phyloP scores from a whole-genome alignment of 2,888 invertebrate species.

The Gymnosoma rotundatum region DNA sequence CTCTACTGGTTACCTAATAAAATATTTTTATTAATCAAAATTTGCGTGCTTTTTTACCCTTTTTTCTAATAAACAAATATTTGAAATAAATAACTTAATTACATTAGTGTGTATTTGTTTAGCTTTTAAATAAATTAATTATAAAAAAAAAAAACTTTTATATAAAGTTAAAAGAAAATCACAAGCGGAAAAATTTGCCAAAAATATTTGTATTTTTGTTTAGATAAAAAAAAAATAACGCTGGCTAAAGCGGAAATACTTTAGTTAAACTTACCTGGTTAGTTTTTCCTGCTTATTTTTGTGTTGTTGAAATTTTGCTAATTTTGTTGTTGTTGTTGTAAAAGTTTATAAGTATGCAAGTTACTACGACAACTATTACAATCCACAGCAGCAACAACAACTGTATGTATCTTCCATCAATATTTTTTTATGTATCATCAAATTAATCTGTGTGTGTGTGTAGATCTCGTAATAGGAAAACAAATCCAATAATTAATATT shows the following conservation, averaged over 20 bases:
- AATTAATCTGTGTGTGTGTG: neutral
- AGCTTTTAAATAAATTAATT: conserved; percentile 12
- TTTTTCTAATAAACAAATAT: conserved; percentile 19
- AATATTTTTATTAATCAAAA: conserved; percentile 25
- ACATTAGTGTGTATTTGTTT: conserved; percentile 8
- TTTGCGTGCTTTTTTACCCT: conserved; percentile 62
- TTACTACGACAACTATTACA: conserved; percentile 50
- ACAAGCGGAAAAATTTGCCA: conserved; percentile 53
- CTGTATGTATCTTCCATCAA: no score
- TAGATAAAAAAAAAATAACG: neutral
- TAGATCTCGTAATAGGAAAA: no score
- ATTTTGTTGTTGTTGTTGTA: conserved; percentile 1
- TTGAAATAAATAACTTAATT: conserved; percentile 16
- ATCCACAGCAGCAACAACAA: conserved; percentile 14
- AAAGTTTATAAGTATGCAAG: conserved; percentile 29
- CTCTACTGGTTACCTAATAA: conserved; percentile 52
- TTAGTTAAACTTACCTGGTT: conserved; percentile 54
- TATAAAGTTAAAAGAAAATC: conserved; percentile 50
- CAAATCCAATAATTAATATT: conserved; percentile 11
- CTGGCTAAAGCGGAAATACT: conserved; percentile 57
- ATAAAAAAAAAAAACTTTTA: conserved; percentile 29
- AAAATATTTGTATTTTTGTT: conserved; percentile 18
- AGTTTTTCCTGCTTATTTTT: conserved; percentile 7
- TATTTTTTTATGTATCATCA: conserved; percentile 12
- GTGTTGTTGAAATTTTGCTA: neutral